phyloP scores from a whole-genome alignment of 2,113 vertebrate species.

The Eptesicus fuscus region DNA sequence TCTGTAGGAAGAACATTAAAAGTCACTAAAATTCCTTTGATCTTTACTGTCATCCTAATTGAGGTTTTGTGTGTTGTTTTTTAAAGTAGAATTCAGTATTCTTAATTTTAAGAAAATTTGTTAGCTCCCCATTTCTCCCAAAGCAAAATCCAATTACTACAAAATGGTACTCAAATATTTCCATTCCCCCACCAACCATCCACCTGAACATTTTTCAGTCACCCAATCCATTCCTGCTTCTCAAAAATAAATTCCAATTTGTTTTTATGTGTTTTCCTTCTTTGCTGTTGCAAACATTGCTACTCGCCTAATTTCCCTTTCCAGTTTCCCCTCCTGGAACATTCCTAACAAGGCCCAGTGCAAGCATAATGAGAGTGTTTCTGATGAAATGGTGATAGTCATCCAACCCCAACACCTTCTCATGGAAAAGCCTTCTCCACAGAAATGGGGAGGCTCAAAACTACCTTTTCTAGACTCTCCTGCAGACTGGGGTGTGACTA shows the following conservation, averaged over 20 bases:
- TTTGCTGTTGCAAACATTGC: not conserved
- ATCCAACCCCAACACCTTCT: not conserved
- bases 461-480: not conserved
- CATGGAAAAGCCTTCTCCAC: not conserved
- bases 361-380: not conserved
- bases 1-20: not conserved
- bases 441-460: not conserved
- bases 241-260: not conserved
- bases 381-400: not conserved
- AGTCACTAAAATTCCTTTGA: not conserved
- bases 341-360: not conserved
- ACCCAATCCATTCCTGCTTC: not conserved
- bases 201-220: not conserved
- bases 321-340: not conserved
- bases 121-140: not conserved
- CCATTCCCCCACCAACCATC: rapidly evolving
- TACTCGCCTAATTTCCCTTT: not conserved
- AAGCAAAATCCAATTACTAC: not conserved
- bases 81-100: not conserved
- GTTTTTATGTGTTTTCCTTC: not conserved
- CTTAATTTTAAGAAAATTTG: not conserved
- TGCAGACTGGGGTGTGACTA: not conserved
- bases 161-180: not conserved
- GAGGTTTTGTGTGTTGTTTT: not conserved
- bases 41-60: not conserved